These are phyloP conservation scores for Lamprologus ornatipinnis DNA, from an alignment of 2,113 vertebrate species.

Conservation along the genomic window DNA sequence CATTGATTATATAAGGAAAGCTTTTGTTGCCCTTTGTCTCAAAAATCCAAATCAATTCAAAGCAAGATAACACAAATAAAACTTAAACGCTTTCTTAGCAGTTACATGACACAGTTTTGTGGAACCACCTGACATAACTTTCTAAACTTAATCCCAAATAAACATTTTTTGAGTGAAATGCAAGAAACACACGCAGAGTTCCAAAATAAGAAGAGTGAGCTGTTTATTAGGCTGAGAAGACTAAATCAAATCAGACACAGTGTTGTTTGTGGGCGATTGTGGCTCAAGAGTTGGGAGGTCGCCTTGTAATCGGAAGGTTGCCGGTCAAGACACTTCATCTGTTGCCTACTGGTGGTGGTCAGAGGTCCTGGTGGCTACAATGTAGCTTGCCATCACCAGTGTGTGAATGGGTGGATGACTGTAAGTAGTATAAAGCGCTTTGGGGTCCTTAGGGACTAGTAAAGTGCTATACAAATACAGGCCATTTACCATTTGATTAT, in stretches of 20 bases:
- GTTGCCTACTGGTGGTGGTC: not conserved
- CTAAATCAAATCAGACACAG: not conserved
- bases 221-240: not conserved
- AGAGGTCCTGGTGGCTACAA: not conserved
- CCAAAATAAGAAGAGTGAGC: not conserved
- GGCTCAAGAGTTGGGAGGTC: not conserved
- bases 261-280: not conserved
- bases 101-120: not conserved
- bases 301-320: not conserved
- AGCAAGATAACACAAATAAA: not conserved
- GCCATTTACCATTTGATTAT: not conserved
- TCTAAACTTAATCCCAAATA: not conserved
- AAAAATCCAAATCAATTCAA: not conserved
- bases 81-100: not conserved
- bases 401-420: not conserved
- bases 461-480: not conserved
- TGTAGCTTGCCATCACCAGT: not conserved
- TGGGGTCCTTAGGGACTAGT: not conserved
- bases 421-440: not conserved
- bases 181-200: not conserved
- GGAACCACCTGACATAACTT: not conserved
- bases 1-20: not conserved
- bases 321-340: not conserved
- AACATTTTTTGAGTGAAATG: not conserved
- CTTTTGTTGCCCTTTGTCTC: not conserved